These are phyloP conservation scores for Temnothorax unifasciatus DNA, from an alignment of 2,888 invertebrate genomes.

Conservation along the genomic window DNA sequence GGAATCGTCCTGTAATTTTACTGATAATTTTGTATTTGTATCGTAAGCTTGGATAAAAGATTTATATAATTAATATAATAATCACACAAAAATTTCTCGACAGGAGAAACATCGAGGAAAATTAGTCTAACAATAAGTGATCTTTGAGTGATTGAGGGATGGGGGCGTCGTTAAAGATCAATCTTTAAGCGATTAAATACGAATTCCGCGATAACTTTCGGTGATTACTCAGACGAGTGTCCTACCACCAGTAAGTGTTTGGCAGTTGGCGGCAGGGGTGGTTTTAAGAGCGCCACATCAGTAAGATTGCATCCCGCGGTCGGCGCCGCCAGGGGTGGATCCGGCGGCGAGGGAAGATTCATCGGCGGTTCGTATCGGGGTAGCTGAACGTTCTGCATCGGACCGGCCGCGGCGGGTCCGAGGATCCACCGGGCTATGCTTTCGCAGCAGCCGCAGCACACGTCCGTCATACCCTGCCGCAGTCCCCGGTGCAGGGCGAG, in stretches of 20 bases:
- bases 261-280: conserved; percentile 83
- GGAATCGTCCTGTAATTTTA: conserved; percentile 77
- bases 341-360: conserved; percentile 77
- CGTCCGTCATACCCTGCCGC: conserved; percentile 90
- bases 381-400: conserved; percentile 77
- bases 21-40: neutral
- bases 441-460: conserved; percentile 92
- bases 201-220: neutral
- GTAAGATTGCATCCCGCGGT: conserved; percentile 80
- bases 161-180: neutral
- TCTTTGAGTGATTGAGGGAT: neutral
- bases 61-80: neutral
- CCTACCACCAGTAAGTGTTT: conserved; percentile 82
- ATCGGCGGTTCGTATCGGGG: conserved; percentile 82
- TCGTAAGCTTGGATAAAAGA: neutral
- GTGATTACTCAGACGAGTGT: conserved; percentile 9
- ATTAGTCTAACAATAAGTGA: neutral
- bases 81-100: neutral
- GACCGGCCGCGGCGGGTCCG: conserved; percentile 79
- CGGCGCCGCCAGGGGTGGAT: conserved; percentile 73
- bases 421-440: conserved; percentile 89
- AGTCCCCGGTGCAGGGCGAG: conserved; percentile 92
- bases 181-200: neutral
- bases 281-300: conserved; percentile 83
- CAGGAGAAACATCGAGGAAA: neutral